Evolutionary conservation across 2,888 invertebrate species (phyloP).

Genomic region (Spicauda simplicius): DNA sequence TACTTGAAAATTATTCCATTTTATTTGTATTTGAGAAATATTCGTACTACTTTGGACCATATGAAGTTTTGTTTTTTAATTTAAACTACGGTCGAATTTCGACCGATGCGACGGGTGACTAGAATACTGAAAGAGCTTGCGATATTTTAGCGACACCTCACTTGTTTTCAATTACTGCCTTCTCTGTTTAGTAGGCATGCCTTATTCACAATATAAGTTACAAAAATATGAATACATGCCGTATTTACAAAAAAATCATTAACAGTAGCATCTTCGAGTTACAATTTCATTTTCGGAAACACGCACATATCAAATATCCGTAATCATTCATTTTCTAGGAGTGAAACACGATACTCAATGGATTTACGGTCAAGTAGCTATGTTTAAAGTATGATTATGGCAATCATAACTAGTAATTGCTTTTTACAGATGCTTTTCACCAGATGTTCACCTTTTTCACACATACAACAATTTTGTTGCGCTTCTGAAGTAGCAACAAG

Average conservation of each 20-base stretch:
- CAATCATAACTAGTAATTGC: constrained; percentile 65
- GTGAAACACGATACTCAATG: constrained; percentile 64
- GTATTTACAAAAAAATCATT: background rate
- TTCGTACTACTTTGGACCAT: no score
- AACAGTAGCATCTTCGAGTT: background rate
- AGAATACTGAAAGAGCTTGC: no score
- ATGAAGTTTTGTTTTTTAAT: no score
- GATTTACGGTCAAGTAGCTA: constrained; percentile 72
- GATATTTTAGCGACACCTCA: no score
- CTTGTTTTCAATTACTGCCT: no score
- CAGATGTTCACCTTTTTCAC: constrained; percentile 53
- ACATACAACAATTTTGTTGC: constrained; percentile 22
- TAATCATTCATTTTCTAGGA: constrained; percentile 59
- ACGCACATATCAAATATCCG: constrained; percentile 61
- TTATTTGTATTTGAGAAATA: no score
- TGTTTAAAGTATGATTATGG: constrained; percentile 50
- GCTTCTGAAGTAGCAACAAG: background rate
- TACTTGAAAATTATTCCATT: no score
- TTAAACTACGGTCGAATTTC: no score
- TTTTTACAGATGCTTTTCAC: constrained; percentile 50
- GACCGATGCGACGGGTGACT: no score
- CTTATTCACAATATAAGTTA: no score
- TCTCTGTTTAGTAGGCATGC: no score
- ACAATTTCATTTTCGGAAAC: constrained; percentile 15
- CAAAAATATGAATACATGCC: no score